Evolutionary conservation across 2,113 vertebrate genomes (phyloP), one percentile per base, ranked within the genome.

Genomic region (Barnardius zonarius): DNA sequence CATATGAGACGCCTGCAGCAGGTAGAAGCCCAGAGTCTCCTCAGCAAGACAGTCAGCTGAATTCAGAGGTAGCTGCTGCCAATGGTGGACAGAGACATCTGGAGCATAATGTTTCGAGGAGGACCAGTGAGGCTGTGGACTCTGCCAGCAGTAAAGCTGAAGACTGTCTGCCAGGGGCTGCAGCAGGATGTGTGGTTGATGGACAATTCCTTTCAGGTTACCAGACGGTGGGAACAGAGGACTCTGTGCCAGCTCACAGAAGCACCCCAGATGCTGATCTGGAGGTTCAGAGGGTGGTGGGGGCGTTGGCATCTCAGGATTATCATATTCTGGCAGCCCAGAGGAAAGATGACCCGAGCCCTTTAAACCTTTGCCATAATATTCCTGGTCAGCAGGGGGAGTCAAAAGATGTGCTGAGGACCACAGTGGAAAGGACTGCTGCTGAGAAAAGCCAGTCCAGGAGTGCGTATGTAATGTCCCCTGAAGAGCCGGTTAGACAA

Each of bases 201-300:
- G 98, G 98, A 96, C 97, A 97, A 41, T 92, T 98, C 83, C 98
- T 98, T 90, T 97, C 96, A 93, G 97, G 97, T 89, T 97, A 98
- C 92, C 98, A 98, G 95, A 87, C 96, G 54, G 33, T 97, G 69
- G 97, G 97, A 90, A 98, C 99, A 75, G 99, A 98, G 88, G 98
- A 97, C 92, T 97, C 96, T 33, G 98, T 98, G 49, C 98, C 98
- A 4, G 96, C 98, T 86, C 99, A 99, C 92, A 98, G 99, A 92
- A 99, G 99, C 97, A 99, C 99, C 51, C 99, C 99, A 33, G 99
- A 99, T 30, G 97, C 98, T 3, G 99, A 99, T 97, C 98, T 99
- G 44, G 99, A 99, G 98, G 99, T 99, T 90, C 99, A 99, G 98
- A 98, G 99, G 91, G 99, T 99, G 73, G 99, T 99, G 74, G 98